Evolutionary conservation across 2,113 vertebrate species (phyloP), one percentile per base, ranked within the genome.

Genomic region (Seriola aureovittata): DNA sequence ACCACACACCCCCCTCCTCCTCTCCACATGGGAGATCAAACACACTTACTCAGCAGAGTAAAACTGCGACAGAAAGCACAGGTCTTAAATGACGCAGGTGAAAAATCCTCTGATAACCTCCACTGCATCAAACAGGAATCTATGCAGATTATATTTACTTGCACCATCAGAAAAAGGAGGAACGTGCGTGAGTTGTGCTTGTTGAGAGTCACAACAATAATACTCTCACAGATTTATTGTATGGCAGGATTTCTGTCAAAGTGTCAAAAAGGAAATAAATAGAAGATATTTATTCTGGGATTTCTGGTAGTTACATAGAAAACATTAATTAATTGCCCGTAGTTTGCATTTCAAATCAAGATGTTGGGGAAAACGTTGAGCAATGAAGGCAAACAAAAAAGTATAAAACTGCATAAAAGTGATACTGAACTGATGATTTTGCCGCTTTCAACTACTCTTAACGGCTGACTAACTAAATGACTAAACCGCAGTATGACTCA

Each of bases 151-250:
- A 65, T 46, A 59, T 81, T 58, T 70, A 34, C 65, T 83, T 55
- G 76, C 38, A 34, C 5, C 64, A 87, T 82, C 82, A 84, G 89
- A 92, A 90, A 86, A 65, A 75, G 13, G 29, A 65, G 57, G 80
- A 87, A 87, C 85, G 71, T 69, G 38, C 4, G 2, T 55, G 11
- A 65, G 17, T 32, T 66, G 38, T 6, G 6, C 46, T 52, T 64
- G 60, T 59, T 52, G 29, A 29, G 29, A 29, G 29, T 19, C 54
- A 72, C 48, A 64, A 64, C 34, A 40, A 40, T 17, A 65, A 60
- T 21, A 57, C 23, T 82, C 23, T 59, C 3, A 4, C 38, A 71
- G 21, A 77, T 36, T 21, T 70, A 54, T 16, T 66, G 2, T 69
- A 8, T 55, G 12, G 1, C 42, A 8, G 36, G 21, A 62, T 7